Evolutionary conservation across 2,113 vertebrate species (phyloP).

Genomic region (Girardinichthys multiradiatus): DNA sequence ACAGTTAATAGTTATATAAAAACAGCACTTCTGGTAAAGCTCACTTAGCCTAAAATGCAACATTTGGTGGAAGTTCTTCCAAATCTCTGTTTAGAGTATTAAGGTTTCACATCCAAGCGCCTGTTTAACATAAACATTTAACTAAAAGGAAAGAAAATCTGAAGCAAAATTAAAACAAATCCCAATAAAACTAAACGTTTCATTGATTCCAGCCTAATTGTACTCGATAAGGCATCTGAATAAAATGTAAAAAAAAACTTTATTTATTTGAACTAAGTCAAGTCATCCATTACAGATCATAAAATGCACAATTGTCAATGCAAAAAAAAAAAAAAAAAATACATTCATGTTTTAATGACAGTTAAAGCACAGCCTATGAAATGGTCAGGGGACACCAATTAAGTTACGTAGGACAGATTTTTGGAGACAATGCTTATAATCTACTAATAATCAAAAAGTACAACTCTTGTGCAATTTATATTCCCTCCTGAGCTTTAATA

Average conservation of each 20-base stretch:
- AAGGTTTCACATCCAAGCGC: background rate
- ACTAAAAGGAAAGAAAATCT: background rate
- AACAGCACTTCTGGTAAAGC: background rate
- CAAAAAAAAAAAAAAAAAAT: conserved; percentile 21
- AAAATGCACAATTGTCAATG: conserved; percentile 43
- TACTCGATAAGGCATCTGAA: conserved; percentile 32
- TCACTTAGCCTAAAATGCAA: background rate
- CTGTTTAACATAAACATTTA: background rate
- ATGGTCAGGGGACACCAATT: background rate
- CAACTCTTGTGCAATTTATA: background rate
- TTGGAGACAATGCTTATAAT: too few relatives aligned
- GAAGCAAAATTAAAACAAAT: conserved; percentile 2
- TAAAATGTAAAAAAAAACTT: conserved; percentile 17
- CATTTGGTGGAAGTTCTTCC: background rate
- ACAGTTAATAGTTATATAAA: background rate
- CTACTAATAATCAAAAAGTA: too few relatives aligned
- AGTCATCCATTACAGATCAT: conserved; percentile 16
- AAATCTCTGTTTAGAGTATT: background rate
- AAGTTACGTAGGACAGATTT: conserved; percentile 1
- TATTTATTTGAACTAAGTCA: background rate
- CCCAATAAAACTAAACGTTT: conserved; percentile 1
- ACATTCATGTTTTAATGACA: background rate
- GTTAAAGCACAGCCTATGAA: background rate
- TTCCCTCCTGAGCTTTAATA: conserved; percentile 6
- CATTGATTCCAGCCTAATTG: background rate